phyloP scores from a whole-genome alignment of 2,888 invertebrate species.

The Rotaria socialis region DNA sequence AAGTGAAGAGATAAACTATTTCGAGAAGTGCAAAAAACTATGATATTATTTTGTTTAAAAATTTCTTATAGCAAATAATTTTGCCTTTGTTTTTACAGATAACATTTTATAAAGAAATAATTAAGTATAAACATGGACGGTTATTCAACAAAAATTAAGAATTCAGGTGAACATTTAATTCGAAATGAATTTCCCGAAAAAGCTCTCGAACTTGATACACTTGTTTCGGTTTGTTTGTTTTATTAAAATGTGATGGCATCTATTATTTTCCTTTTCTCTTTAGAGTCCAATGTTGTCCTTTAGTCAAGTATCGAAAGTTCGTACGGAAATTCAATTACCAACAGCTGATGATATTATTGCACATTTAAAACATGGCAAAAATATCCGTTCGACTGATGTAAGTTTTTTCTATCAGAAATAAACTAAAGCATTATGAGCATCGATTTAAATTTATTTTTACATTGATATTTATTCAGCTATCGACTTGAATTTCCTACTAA shows the following conservation, averaged over 20 bases:
- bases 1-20: no score
- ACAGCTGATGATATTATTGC: constrained; percentile 8
- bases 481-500: no score
- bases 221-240: constrained; percentile 62
- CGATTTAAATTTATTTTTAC: no score
- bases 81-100: no score
- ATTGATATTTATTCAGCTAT: no score
- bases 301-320: constrained; percentile 3
- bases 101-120: no score
- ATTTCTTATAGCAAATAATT: no score
- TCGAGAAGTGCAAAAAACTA: no score
- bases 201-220: constrained; percentile 80
- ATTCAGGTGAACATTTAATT: constrained; percentile 74
- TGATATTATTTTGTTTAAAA: no score
- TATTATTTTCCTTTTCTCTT: neutral
- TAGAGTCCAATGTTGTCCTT: neutral
- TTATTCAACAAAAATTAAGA: constrained; percentile 52
- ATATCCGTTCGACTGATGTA: neutral
- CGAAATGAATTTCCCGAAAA: constrained; percentile 85
- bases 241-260: no score
- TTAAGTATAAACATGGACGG: constrained; percentile 49
- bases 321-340: constrained; percentile 19
- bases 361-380: neutral
- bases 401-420: neutral
- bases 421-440: no score